A percentile compares a stretch with the other conserved stretches of the same genome.
Evolutionary conservation across 2,113 vertebrate species (phyloP).

Genomic region (Pelvicachromis taeniatus): DNA sequence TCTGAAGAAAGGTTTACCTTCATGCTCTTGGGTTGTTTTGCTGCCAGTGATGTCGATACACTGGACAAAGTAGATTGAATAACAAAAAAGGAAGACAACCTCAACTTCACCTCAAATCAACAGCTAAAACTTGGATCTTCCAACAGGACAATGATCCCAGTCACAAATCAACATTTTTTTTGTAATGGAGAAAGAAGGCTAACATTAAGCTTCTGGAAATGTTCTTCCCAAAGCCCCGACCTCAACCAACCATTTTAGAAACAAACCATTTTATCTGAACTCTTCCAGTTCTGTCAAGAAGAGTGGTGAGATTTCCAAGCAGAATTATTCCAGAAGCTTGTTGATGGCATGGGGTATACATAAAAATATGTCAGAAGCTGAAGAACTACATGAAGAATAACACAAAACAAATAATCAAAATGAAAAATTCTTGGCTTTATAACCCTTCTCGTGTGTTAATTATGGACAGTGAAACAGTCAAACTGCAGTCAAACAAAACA

Average conservation of each 20-base stretch:
- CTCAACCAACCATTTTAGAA: neutral
- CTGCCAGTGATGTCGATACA: neutral
- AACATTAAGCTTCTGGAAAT: neutral
- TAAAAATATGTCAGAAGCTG: neutral
- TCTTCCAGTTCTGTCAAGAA: neutral
- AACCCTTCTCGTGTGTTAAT: neutral
- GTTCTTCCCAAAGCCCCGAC: neutral
- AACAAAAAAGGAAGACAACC: neutral
- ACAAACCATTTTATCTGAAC: neutral
- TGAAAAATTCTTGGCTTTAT: neutral
- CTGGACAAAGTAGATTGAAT: neutral
- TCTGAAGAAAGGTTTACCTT: neutral
- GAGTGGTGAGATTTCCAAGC: neutral
- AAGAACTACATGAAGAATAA: neutral
- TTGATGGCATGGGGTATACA: neutral
- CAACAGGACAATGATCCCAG: neutral
- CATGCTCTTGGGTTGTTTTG: neutral
- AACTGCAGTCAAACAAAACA: neutral
- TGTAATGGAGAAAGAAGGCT: neutral
- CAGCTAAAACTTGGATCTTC: neutral
- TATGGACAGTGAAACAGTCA: neutral
- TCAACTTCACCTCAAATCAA: neutral
- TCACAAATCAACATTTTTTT: neutral
- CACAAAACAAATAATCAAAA: neutral
- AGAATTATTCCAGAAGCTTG: neutral